Evolutionary conservation across 2,113 vertebrate species (phyloP).

Genomic region (Muscicapa adusta): DNA sequence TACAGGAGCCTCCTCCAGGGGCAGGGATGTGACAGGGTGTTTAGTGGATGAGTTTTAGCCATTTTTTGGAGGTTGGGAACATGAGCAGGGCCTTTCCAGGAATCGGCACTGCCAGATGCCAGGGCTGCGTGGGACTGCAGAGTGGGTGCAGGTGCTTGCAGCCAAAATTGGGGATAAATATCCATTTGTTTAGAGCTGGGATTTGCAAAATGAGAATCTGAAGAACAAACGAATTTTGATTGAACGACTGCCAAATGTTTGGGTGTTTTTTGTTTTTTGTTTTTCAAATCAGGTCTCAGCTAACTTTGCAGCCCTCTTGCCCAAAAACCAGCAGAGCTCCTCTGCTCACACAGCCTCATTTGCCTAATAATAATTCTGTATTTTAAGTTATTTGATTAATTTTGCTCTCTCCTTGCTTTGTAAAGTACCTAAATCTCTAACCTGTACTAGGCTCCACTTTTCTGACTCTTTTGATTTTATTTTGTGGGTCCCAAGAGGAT

Average conservation of each 20-base stretch:
- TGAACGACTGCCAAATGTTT: neutral
- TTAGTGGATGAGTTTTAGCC: neutral
- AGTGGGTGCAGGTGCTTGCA: neutral
- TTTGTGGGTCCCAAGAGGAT: neutral
- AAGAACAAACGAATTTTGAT: neutral
- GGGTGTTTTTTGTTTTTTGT: neutral
- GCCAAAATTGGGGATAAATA: neutral
- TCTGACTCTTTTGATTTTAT: neutral
- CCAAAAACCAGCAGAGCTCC: neutral
- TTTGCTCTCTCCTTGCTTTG: neutral
- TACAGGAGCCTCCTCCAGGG: neutral
- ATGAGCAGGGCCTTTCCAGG: neutral
- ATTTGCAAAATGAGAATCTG: neutral
- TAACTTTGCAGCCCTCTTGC: neutral
- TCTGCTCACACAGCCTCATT: neutral
- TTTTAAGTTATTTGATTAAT: neutral
- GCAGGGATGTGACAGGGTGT: too few relatives aligned
- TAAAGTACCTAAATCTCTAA: neutral
- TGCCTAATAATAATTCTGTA: neutral
- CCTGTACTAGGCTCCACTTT: neutral
- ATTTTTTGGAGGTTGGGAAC: accelerated
- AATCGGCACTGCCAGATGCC: accelerated
- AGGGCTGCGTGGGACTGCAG: neutral
- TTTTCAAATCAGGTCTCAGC: neutral
- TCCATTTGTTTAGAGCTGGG: neutral